Evolutionary conservation across 2,888 invertebrate species (phyloP), one percentile per base, ranked within the genome.

Genomic region (Dicyrtomina minuta): DNA sequence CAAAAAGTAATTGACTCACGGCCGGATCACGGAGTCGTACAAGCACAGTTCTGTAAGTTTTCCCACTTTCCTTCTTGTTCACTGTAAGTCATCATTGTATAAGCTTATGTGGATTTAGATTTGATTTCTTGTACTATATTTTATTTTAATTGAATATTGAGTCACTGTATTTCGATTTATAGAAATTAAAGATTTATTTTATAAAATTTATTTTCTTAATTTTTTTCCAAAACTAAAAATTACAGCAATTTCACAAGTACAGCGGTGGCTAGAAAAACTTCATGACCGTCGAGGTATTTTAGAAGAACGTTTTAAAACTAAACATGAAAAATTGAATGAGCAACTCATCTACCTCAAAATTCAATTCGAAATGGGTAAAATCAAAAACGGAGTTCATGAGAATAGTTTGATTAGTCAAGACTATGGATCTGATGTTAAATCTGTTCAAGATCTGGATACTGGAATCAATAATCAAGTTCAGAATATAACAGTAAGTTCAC

Each of bases 291-390:
- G 92, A 72, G 87, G 89, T 79, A 83, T 86, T 75, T 83, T 92
- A 71, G 92, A 92, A 81, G 83, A 75, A n/a, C 67, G 70, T 55
- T 89, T 89, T 83, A 86, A 86, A 77, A 86, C 85, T 77, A 84
- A 90, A 75, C 90, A 90, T 81, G 85, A 86, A 8, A 88, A 90
- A 80, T 83, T 92, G 78, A 91, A 92, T 80, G 91, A 92, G 81
- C 90, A 60, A 86, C 87, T 68, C 58, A 92, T 91, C 81, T 84
- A 92, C 62, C 83, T 86, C 59, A 86, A 87, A 74, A 81, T 90
- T 39, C 88, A 89, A 79, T 84, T 86, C 22, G 83, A 84, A 55
- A 80, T 90, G 20, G 83, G 83, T 66, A 84, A 85, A 66, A 84
- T 87, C 74, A 84, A 85, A 64, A 84, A 85, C 53, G 82, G 86